Evolutionary conservation across 2,113 vertebrate species (phyloP), one percentile per base, ranked within the genome.

Genomic region (Trematomus loennbergii): DNA sequence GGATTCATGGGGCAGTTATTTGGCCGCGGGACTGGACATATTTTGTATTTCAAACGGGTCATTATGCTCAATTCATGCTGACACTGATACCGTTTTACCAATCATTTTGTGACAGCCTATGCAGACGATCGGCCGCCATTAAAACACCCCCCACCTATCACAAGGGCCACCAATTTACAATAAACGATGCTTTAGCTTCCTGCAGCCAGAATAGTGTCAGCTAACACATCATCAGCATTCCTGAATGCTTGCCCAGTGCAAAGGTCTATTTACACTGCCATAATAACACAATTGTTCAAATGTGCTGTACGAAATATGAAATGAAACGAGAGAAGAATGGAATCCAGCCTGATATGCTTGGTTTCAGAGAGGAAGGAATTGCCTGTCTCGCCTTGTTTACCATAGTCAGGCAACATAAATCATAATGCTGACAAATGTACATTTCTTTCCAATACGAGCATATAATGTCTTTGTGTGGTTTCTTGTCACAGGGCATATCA

Each of bases 181-280:
- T 85, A 91, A 85, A 79, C 66, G 75, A 87, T 85, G 70, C 81
- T 83, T 86, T 65, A 71, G 84, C 70, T 83, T 78, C 64, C 83
- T 87, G 75, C n/a, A 68, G 87, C 79, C 58, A 63, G 81, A 46
- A 68, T 43, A 74, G 87, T 87, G 88, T 91, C 84, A 83, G 77
- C 80, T 90, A 89, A 88, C 93, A 87, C 83, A 89, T 92, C 79
- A 93, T 89, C 87, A 84, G 86, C 87, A 92, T 92, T 92, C 88
- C 85, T 92, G 87, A 86, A 84, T 71, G 53, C 65, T 66, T 87
- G 80, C 84, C 83, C 72, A 82, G 77, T 80, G 77, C 79, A 88
- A 91, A 89, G 79, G 85, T 89, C 86, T 93, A 88, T 94, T 92
- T 93, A 88, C 83, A 84, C 84, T 80, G 79, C 78, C 82, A 89